Percentiles rank a stretch among this genome's conserved stretches.
These are phyloP conservation scores for Psittacara wagleri DNA, from an alignment of 2,113 vertebrate species.

Conservation along the genomic window DNA sequence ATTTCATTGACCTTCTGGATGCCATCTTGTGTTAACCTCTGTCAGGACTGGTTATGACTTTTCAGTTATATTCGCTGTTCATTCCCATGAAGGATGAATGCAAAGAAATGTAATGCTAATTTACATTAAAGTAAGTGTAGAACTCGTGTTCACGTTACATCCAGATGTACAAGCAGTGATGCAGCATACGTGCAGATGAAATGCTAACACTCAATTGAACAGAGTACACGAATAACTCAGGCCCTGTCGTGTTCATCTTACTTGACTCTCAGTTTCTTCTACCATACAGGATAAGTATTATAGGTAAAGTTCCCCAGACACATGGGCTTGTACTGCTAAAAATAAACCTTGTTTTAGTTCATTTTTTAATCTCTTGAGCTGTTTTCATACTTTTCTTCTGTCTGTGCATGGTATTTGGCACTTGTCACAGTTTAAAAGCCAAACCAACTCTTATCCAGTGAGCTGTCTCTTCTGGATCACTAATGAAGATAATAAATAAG, in stretches of 20 bases:
- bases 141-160: not conserved
- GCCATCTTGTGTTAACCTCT: not conserved
- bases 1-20: not conserved
- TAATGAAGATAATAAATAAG: slow-evolving; percentile 27
- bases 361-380: slow-evolving; percentile 8
- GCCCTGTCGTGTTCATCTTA: not conserved
- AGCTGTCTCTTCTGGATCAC: slow-evolving; percentile 18
- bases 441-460: slow-evolving; percentile 6
- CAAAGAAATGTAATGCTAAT: not conserved
- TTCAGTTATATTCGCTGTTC: not conserved
- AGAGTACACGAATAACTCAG: not conserved
- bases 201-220: not conserved
- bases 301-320: not conserved
- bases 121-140: not conserved
- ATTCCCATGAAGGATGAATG: not conserved
- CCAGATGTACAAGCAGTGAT: not conserved
- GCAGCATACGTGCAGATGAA: not conserved
- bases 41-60: not conserved
- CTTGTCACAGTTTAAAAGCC: not conserved
- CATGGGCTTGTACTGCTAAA: not conserved
- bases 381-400: not conserved
- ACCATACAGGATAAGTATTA: not conserved
- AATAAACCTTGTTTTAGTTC: not conserved
- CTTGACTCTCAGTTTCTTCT: not conserved
- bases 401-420: not conserved